Conservation (phyloP, 2,797 vertebrate genomes). For the Rhinella marina region DNA sequence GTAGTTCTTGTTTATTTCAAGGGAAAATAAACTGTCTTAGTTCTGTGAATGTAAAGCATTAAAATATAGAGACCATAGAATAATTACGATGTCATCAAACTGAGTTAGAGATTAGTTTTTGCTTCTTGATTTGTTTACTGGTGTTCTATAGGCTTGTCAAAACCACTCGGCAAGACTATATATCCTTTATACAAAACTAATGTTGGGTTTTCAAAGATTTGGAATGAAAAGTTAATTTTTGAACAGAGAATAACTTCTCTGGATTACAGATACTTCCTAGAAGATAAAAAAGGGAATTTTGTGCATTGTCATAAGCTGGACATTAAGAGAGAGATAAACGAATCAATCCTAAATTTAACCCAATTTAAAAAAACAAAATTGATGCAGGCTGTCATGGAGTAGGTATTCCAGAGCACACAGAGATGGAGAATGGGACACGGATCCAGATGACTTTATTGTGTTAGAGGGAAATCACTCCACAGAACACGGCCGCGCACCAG, state of each 20-base stretch:
- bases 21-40: background rate
- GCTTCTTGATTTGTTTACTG: constrained; percentile 25
- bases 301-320: too few relatives aligned
- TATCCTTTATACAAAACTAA: background rate
- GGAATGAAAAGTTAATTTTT: background rate
- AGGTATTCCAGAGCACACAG: too few relatives aligned
- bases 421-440: too few relatives aligned
- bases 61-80: constrained; percentile 6
- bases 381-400: too few relatives aligned
- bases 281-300: background rate
- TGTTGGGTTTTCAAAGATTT: background rate
- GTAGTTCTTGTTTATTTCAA: constrained; percentile 23
- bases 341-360: too few relatives aligned
- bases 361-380: too few relatives aligned
- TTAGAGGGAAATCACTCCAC: too few relatives aligned
- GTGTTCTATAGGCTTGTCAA: constrained; percentile 6
- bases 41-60: background rate
- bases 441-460: too few relatives aligned
- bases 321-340: too few relatives aligned
- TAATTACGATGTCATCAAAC: constrained; percentile 30
- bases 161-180: background rate
- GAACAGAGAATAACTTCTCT: background rate
- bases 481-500: too few relatives aligned
- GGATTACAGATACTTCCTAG: background rate
- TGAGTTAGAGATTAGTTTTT: constrained; percentile 26